Percentiles rank a stretch among this genome's conserved stretches.
These are phyloP conservation scores for Sepioteuthis lessoniana DNA, from an alignment of 2,888 invertebrate species.

Conservation along the genomic window DNA sequence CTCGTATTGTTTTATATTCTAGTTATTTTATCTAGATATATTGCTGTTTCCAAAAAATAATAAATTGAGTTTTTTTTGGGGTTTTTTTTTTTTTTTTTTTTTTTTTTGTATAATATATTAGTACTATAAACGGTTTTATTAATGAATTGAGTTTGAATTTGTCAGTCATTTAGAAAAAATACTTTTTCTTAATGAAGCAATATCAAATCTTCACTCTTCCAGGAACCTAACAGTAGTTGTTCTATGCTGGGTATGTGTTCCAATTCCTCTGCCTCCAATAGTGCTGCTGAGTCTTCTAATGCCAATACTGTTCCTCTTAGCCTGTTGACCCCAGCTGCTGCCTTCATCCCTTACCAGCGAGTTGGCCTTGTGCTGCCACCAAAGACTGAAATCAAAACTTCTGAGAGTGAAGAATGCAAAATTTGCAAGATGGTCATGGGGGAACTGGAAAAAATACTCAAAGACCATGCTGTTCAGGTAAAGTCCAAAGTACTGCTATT, in stretches of 20 bases:
- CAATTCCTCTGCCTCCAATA: not conserved
- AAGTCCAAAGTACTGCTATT: not conserved
- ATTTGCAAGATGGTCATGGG: conserved; percentile 60
- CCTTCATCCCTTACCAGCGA: not conserved
- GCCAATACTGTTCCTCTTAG: not conserved
- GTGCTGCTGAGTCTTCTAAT: not conserved
- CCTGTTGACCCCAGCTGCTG: not conserved
- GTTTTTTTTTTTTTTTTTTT: no score
- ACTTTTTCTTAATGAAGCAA: no score
- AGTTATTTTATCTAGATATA: no score
- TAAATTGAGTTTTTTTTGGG: no score
- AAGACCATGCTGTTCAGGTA: conserved; percentile 56
- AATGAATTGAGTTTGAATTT: not conserved
- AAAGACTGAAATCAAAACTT: not conserved
- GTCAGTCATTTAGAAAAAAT: not conserved
- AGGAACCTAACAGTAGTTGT: conserved; percentile 3
- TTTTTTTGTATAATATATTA: no score
- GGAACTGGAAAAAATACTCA: conserved; percentile 55
- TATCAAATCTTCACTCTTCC: not conserved
- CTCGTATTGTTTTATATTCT: no score
- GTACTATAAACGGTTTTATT: no score
- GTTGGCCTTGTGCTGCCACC: conserved; percentile 38
- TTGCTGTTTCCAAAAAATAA: no score
- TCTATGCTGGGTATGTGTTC: conserved; percentile 13
- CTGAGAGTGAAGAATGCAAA: conserved; percentile 52